These are phyloP conservation scores for Cryptophagus acutangulus DNA, from an alignment of 2,888 invertebrate genomes.

Conservation along the genomic window DNA sequence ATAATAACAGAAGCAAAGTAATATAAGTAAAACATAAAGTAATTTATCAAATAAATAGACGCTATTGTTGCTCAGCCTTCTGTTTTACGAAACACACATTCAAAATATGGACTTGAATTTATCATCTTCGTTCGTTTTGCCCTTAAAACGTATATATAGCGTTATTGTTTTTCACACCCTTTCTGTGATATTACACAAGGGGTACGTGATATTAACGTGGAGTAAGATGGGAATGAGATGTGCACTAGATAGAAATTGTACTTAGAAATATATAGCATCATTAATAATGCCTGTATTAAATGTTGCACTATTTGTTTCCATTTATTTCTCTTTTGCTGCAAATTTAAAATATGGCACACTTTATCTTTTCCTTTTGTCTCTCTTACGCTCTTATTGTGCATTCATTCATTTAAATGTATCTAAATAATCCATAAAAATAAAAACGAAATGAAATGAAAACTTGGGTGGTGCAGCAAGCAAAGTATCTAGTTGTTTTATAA, in stretches of 20 bases:
- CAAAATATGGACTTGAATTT: slow-evolving; percentile 46
- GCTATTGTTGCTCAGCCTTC: slow-evolving; percentile 44
- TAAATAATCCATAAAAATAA: too few species aligned
- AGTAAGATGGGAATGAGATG: slow-evolving; percentile 24
- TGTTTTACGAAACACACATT: slow-evolving; percentile 41
- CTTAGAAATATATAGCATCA: slow-evolving; percentile 45
- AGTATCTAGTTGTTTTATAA: slow-evolving; percentile 26
- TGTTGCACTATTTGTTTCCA: slow-evolving; percentile 47
- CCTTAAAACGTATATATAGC: slow-evolving; percentile 34
- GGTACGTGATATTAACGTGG: slow-evolving; percentile 9
- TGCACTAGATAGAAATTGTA: slow-evolving; percentile 35
- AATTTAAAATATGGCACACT: slow-evolving; percentile 39
- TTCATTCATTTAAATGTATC: too few species aligned
- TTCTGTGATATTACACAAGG: slow-evolving; percentile 19
- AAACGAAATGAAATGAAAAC: too few species aligned
- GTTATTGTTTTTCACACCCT: slow-evolving; percentile 41
- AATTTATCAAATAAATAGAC: slow-evolving; percentile 49
- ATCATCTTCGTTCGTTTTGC: slow-evolving; percentile 45
- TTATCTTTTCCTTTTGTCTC: slow-evolving; percentile 33
- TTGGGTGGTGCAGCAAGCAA: neutral
- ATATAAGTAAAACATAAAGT: slow-evolving; percentile 44
- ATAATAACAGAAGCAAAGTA: slow-evolving; percentile 27
- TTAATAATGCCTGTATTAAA: slow-evolving; percentile 47
- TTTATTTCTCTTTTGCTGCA: slow-evolving; percentile 40
- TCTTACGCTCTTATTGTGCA: neutral